A percentile compares a stretch with the other conserved stretches of the same genome.
Conservation (phyloP, 2,113 vertebrate species). For the Platichthys stellatus region DNA sequence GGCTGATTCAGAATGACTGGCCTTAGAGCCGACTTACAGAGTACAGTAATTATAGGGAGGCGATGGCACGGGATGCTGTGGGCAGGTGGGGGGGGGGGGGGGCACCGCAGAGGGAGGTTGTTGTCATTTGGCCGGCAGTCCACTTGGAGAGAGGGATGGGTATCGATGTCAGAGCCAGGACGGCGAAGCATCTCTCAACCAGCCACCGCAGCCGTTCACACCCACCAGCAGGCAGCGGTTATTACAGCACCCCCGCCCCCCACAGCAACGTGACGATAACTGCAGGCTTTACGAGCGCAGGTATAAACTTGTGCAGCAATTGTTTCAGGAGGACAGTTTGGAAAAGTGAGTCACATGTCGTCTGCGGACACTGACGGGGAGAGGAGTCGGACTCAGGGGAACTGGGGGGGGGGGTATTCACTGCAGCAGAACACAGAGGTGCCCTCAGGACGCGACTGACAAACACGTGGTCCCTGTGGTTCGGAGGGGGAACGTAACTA, state of each 20-base stretch:
- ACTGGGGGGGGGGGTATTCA: slow-evolving; percentile 43
- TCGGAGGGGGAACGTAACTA: slow-evolving; percentile 40
- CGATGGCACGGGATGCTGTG: slow-evolving; percentile 34
- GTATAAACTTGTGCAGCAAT: slow-evolving; percentile 38
- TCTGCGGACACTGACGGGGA: slow-evolving; percentile 4
- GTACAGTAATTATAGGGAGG: slow-evolving; percentile 68
- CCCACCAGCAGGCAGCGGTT: slow-evolving; percentile 59
- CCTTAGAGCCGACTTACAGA: slow-evolving; percentile 72
- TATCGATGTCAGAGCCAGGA: slow-evolving; percentile 52
- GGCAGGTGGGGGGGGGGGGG: slow-evolving; percentile 36
- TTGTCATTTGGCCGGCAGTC: slow-evolving; percentile 66
- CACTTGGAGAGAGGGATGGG: slow-evolving; percentile 55
- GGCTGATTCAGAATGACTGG: slow-evolving; percentile 72
- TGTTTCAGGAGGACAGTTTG: slow-evolving; percentile 40
- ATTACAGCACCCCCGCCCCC: slow-evolving; percentile 45
- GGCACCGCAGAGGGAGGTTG: slow-evolving; percentile 19
- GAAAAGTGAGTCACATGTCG: slow-evolving; percentile 30
- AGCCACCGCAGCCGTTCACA: slow-evolving; percentile 68
- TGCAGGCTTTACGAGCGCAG: slow-evolving; percentile 38
- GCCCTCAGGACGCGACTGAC: slow-evolving; percentile 51
- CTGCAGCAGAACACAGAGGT: slow-evolving; percentile 43
- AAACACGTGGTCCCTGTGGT: slow-evolving; percentile 51
- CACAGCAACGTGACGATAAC: slow-evolving; percentile 40
- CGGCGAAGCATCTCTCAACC: slow-evolving; percentile 65
- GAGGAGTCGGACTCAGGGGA: slow-evolving; percentile 39